phyloP scores from a whole-genome alignment of 2,797 vertebrate genomes.

The Coregonus ussuriensis region DNA sequence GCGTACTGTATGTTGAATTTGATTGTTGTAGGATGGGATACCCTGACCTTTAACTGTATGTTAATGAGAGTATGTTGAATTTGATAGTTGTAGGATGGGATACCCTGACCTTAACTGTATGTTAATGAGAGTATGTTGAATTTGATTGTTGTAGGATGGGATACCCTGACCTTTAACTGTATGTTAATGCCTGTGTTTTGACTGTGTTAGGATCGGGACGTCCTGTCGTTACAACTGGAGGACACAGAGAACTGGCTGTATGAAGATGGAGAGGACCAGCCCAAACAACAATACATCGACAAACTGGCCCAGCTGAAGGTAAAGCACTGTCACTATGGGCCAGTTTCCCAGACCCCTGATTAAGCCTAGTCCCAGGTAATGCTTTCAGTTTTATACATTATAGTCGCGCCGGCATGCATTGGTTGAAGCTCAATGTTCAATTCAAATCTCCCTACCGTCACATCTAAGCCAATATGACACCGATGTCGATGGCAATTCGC shows the following conservation, averaged over 20 bases:
- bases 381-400: neutral
- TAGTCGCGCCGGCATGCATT: neutral
- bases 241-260: conserved; percentile 97
- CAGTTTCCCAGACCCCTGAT: neutral
- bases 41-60: too few species aligned
- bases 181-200: neutral
- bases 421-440: too few species aligned
- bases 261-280: conserved; percentile 97
- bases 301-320: conserved; percentile 92
- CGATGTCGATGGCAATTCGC: too few species aligned
- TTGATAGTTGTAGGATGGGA: too few species aligned
- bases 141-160: too few species aligned
- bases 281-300: conserved; percentile 97
- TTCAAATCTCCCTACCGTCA: too few species aligned
- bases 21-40: too few species aligned
- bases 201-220: conserved; percentile 83
- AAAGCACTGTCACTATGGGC: conserved; percentile 22
- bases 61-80: neutral
- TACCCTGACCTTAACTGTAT: neutral
- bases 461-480: too few species aligned
- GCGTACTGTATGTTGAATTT: neutral
- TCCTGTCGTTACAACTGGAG: conserved; percentile 91
- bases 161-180: too few species aligned
- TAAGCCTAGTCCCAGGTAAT: neutral
- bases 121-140: neutral